A percentile compares a stretch with the other conserved stretches of the same genome.
These are phyloP conservation scores for Bagarius yarrelli DNA, from an alignment of 2,113 vertebrate species.

Conservation along the genomic window DNA sequence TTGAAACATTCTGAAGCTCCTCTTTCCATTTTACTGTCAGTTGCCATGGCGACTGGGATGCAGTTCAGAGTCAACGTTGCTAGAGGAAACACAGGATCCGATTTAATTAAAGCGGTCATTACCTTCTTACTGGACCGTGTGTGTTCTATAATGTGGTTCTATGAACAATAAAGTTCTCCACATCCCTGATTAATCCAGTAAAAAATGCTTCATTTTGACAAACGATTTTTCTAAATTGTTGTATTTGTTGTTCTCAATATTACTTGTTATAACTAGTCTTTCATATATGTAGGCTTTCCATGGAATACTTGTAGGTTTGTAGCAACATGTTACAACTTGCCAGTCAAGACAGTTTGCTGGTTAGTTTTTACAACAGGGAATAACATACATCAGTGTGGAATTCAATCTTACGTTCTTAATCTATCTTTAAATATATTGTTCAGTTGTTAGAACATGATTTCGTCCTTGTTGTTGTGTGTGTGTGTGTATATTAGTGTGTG, in stretches of 20 bases:
- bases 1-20: neutral
- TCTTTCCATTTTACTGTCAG: constrained; percentile 56
- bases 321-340: constrained; percentile 32
- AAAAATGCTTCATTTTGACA: neutral
- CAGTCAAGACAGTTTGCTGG: neutral
- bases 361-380: neutral
- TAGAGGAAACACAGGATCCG: constrained; percentile 63
- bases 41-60: constrained; percentile 70
- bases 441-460: neutral
- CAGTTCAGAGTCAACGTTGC: constrained; percentile 66
- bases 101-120: constrained; percentile 67
- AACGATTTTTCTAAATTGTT: neutral
- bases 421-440: neutral
- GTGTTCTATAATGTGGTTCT: constrained; percentile 29
- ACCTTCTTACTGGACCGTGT: constrained; percentile 46
- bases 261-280: neutral
- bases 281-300: constrained; percentile 1
- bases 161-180: constrained; percentile 22
- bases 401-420: neutral
- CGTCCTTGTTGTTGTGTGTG: no score
- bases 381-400: neutral
- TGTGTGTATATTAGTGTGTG: no score
- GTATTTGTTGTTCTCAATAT: constrained; percentile 12
- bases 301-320: constrained; percentile 24
- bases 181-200: neutral